Conservation (phyloP, 2,113 vertebrate species). For the Sclerurus mexicanus region DNA sequence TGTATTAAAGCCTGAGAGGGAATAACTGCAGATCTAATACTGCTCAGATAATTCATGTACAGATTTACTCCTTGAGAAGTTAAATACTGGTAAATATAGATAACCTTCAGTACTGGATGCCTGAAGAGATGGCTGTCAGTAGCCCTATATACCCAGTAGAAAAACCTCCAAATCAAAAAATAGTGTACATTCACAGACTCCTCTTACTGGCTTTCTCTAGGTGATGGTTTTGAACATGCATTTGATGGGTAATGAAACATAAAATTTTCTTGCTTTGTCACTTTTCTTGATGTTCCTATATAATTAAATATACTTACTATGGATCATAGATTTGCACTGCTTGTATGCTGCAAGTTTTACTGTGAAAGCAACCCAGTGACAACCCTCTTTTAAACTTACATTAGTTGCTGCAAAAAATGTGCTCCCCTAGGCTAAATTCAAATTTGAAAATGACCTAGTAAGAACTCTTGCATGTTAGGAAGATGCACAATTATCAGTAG, state of each 20-base stretch:
- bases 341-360: not conserved
- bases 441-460: not conserved
- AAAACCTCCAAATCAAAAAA: not conserved
- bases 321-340: not conserved
- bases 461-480: not conserved
- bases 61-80: not conserved
- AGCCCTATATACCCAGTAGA: not conserved
- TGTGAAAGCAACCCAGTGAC: not conserved
- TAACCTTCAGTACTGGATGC: not conserved
- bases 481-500: not conserved
- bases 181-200: not conserved
- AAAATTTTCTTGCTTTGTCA: not conserved
- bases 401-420: not conserved
- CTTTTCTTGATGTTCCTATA: not conserved
- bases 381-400: not conserved
- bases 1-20: not conserved
- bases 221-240: not conserved
- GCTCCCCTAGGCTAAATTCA: not conserved
- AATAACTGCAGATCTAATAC: not conserved
- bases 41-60: not conserved
- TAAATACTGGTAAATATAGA: not conserved
- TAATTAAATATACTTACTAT: not conserved
- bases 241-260: not conserved
- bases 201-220: not conserved
- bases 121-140: not conserved